Base-by-base conservation (phyloP, 2,888 invertebrate genomes). In the Acanthacorydalis orientalis region DNA sequence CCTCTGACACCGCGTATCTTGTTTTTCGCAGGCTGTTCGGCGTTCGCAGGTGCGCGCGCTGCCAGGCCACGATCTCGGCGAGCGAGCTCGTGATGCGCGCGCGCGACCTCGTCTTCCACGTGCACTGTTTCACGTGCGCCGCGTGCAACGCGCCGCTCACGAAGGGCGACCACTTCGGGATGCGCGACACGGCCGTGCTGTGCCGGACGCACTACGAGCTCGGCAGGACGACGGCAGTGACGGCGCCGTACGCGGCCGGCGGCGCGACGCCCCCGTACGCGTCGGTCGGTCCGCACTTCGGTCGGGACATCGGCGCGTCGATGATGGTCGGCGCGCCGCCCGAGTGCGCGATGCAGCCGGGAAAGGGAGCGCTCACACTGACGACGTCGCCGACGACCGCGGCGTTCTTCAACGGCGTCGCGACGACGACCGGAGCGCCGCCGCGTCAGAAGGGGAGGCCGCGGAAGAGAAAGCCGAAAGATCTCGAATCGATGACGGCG, bases 51-150 rank as follows among this genome's bases (percentile, higher is more conserved):
- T 93, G 93, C 67, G 83, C 87, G 48, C 78, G 92, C 51, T 96
- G 95, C 68, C 83, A 86, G 59, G 82, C 85, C 34, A 83, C 84
- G 46, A 91, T 96, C 56, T 80, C 84, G 33, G 81, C 91, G 35
- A 84, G 89, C 44, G 93, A 95, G 69, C 69, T 95, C 64, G 93
- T 96, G 64, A 93, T 96, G 93, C 74, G 91, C 47, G 93, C 91
- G 9, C 74, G 89, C 45, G 91, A 92, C 59, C 74, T 86, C 59
- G 90, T 93, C 56, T 96, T 89, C 72, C 95, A 96, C 71, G 83
- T 93, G 51, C 83, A 84, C 61, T 96, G 95, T 69, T 96, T 96
- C 72, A 86, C 87, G 43, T 95, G 95, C 65, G 83, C 84, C 40
- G 78, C 85, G 45, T 95, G 95, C 72, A 82, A 80, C 63, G 76